These are phyloP conservation scores for Perdita meconis DNA, from an alignment of 2,888 invertebrate species.

Conservation along the genomic window DNA sequence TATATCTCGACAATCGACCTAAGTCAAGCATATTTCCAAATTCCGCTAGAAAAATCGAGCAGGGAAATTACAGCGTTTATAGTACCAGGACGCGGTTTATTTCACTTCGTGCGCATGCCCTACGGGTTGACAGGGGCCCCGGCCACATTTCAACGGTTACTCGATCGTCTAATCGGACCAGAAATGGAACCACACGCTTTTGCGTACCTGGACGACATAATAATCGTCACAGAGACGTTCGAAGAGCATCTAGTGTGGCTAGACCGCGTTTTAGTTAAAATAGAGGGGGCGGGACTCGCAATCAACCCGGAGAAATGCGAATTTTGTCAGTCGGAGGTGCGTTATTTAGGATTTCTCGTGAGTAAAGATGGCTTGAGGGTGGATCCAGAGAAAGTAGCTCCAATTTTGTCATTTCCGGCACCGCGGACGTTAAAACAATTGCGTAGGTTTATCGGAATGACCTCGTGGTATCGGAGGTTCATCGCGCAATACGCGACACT, in stretches of 20 bases:
- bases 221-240: background rate
- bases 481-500: no score
- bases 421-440: no score
- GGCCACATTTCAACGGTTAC: slow-evolving; percentile 1
- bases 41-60: background rate
- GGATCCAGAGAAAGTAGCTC: no score
- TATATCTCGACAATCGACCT: slow-evolving; percentile 4
- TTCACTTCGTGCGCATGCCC: slow-evolving; percentile 4
- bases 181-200: slow-evolving; percentile 8
- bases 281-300: background rate
- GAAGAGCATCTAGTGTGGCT: background rate
- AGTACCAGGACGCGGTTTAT: background rate
- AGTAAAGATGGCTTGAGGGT: background rate
- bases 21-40: slow-evolving; percentile 12
- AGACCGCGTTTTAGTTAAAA: background rate
- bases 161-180: background rate
- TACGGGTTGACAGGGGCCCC: background rate
- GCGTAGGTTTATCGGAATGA: no score
- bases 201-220: background rate
- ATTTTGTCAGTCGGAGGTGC: background rate
- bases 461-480: no score
- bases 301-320: background rate
- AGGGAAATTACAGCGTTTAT: slow-evolving; percentile 4
- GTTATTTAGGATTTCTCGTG: background rate
- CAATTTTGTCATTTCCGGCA: no score